phyloP scores from a whole-genome alignment of 2,113 vertebrate genomes.

The Dolichallabes microphthalmus region DNA sequence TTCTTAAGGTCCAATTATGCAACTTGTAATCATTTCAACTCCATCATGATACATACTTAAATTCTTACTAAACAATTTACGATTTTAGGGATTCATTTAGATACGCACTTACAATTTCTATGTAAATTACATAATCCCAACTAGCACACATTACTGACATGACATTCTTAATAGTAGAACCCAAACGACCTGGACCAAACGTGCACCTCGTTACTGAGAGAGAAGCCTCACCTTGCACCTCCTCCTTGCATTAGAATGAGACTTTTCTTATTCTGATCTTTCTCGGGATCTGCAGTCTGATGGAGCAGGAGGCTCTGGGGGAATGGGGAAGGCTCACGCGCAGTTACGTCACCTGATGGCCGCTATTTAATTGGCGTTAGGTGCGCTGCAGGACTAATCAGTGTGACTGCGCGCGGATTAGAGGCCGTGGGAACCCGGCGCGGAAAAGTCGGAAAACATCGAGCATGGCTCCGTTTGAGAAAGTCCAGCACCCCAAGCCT shows the following conservation, averaged over 20 bases:
- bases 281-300: no score
- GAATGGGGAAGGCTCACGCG: slow-evolving; percentile 5
- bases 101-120: neutral
- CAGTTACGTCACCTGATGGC: slow-evolving; percentile 47
- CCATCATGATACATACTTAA: neutral
- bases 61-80: neutral
- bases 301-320: slow-evolving; percentile 8
- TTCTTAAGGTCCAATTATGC: neutral
- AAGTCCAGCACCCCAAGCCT: slow-evolving; percentile 61
- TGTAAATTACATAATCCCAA: neutral
- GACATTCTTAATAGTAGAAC: neutral
- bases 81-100: neutral
- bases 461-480: slow-evolving; percentile 72
- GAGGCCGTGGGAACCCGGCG: neutral
- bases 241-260: no score
- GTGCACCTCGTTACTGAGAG: neutral
- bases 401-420: slow-evolving; percentile 4
- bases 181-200: neutral
- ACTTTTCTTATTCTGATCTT: no score
- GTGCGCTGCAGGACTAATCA: neutral
- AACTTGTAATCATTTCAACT: neutral
- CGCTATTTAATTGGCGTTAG: slow-evolving; percentile 60
- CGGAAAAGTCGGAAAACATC: no score
- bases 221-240: neutral
- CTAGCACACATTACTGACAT: neutral